phyloP scores from a whole-genome alignment of 1,140 invertebrate species.

The Drosophila albomicans region DNA sequence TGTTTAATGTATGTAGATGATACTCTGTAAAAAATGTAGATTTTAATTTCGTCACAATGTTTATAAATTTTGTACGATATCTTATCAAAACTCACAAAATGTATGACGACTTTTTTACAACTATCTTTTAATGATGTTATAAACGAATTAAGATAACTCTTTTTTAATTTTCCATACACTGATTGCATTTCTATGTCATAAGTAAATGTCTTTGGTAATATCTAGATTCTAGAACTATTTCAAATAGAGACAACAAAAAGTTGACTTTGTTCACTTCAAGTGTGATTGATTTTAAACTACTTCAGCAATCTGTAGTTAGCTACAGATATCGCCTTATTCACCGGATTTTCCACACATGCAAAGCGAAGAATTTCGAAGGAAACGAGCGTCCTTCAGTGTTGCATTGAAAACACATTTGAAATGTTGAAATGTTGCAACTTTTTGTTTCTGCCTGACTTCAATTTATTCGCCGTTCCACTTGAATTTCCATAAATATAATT shows the following conservation, averaged over 20 bases:
- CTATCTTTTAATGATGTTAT: constrained; percentile 1
- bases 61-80: background rate
- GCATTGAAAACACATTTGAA: constrained; percentile 23
- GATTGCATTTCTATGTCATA: background rate
- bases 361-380: background rate
- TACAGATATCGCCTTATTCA: background rate
- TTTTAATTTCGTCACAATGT: background rate
- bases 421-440: constrained; percentile 48
- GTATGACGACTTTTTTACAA: background rate
- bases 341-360: background rate
- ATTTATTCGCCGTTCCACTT: constrained; percentile 66
- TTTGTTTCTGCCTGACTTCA: constrained; percentile 36
- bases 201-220: no score
- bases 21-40: constrained; percentile 3
- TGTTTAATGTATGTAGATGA: background rate
- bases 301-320: background rate
- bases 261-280: background rate
- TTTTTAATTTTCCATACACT: background rate
- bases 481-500: constrained; percentile 73
- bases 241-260: background rate
- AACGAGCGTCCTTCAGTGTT: constrained; percentile 19
- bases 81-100: background rate
- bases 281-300: background rate
- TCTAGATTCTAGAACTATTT: no score
- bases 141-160: background rate